Evolutionary conservation across 2,888 invertebrate species (phyloP), one percentile per base, ranked within the genome.

Genomic region (Monochamus alternatus): DNA sequence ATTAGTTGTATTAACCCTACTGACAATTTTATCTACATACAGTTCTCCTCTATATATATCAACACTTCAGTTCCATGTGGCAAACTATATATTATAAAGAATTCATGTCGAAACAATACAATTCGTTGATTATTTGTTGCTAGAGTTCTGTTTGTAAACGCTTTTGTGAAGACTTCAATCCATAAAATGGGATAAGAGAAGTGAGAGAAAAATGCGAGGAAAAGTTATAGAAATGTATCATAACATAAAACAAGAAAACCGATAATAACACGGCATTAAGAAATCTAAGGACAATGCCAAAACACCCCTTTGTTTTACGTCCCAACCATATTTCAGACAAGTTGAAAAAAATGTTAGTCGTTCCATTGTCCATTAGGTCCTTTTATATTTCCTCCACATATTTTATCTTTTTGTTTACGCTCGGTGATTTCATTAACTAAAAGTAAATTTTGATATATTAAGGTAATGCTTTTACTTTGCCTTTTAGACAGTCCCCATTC

Each of bases 401-500:
- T 60, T 60, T 60, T 60, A 60, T 60, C 60, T 60, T 38, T 60
- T 38, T 38, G 60, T 55, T 55, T 55, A 55, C 55, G 22, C 55
- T 55, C 14, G 14, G n/a, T 55, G 55, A 55, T 55, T 55, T 55
- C 55, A 55, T 55, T 55, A 55, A 55, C n/a, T n/a, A 55, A 55
- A 55, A 55, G 55, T 55, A 55, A 55, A 55, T 55, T 55, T 55
- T 55, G 55, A 55, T 55, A 55, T 22, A 55, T 55, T 22, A 55
- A n/a, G 55, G 55, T n/a, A 55, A 55, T n/a, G 55, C 55, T 3
- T 55, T 55, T 55, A 55, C n/a, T 14, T 55, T 22, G 12, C 5
- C 55, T 14, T 12, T 51, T 10, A n/a, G 51, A 38, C 38, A 38
- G 38, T 38, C 38, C 38, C 38, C 38, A 38, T 38, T 38, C 38